Conservation (phyloP, 92 coral and sea anemone species). For the Diadumene lineata region DNA sequence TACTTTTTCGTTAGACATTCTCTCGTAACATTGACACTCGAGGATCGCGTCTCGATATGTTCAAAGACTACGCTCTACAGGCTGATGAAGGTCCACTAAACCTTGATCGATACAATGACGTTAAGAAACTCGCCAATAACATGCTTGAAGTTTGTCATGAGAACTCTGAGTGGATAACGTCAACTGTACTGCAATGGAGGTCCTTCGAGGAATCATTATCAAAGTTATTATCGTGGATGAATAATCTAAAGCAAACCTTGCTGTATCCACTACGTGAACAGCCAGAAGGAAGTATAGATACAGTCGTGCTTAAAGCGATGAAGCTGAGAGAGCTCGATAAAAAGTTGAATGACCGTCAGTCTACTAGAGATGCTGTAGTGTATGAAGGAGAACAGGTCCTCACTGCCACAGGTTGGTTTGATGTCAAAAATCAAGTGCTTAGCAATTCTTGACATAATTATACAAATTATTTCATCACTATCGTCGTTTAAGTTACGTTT, state of each 20-base stretch:
- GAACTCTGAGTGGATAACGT: constrained; percentile 72
- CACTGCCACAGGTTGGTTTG: constrained; percentile 86
- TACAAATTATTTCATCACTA: too few relatives aligned
- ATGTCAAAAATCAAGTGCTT: not conserved
- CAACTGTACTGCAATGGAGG: constrained; percentile 88
- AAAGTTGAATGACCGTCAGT: constrained; percentile 82
- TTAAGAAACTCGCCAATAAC: constrained; percentile 79
- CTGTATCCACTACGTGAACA: constrained; percentile 60
- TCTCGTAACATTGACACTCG: constrained; percentile 75
- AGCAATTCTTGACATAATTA: too few relatives aligned
- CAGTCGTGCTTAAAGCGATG: constrained; percentile 77
- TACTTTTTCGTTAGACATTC: constrained; percentile 35
- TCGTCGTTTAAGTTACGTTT: too few relatives aligned
- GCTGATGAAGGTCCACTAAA: constrained; percentile 46
- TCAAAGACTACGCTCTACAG: constrained; percentile 61
- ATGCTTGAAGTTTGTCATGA: constrained; percentile 82
- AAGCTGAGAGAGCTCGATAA: constrained; percentile 90
- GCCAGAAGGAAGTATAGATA: constrained; percentile 78
- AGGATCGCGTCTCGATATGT: constrained; percentile 71
- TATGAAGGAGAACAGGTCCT: constrained; percentile 91
- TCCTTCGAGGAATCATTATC: constrained; percentile 77
- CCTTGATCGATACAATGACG: constrained; percentile 61
- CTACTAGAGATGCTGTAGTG: constrained; percentile 76
- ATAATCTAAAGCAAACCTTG: constrained; percentile 56
- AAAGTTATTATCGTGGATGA: constrained; percentile 74